These are phyloP conservation scores for Peromyscus nudipes DNA, from an alignment of 2,797 vertebrate species.

Conservation along the genomic window DNA sequence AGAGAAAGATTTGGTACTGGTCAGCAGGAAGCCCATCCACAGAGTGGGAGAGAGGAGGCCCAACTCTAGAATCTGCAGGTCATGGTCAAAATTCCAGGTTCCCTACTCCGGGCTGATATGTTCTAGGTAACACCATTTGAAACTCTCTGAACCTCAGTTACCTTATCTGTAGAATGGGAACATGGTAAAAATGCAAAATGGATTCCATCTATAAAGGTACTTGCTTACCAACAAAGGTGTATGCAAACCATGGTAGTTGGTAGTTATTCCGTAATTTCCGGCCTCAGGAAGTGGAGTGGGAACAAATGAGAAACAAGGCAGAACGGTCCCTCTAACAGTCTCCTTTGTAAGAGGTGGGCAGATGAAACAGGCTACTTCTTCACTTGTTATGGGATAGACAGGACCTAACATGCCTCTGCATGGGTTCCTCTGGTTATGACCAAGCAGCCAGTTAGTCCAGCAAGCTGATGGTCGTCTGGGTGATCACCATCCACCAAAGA, in stretches of 20 bases:
- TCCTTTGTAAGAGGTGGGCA: neutral
- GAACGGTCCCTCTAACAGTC: neutral
- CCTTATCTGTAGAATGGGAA: neutral
- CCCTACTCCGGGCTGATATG: neutral
- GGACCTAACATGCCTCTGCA: neutral
- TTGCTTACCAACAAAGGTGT: neutral
- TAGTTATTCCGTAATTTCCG: neutral
- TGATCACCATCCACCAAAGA: neutral
- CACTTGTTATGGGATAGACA: neutral
- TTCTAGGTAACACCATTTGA: neutral
- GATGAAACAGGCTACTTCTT: neutral
- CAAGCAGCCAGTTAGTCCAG: neutral
- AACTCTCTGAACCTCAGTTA: neutral
- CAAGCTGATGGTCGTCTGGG: neutral
- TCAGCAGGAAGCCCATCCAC: neutral
- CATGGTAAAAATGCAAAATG: neutral
- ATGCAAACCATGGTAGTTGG: neutral
- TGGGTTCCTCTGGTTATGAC: neutral
- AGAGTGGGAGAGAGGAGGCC: fast-evolving
- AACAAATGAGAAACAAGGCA: neutral
- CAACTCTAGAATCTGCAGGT: neutral
- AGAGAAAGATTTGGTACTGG: neutral
- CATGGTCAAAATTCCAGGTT: neutral
- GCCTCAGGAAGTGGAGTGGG: neutral
- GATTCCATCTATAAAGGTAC: neutral